A percentile compares a stretch with the other conserved stretches of the same genome.
phyloP scores from a whole-genome alignment of 1,140 invertebrate genomes.

The Neodiprion virginianus region DNA sequence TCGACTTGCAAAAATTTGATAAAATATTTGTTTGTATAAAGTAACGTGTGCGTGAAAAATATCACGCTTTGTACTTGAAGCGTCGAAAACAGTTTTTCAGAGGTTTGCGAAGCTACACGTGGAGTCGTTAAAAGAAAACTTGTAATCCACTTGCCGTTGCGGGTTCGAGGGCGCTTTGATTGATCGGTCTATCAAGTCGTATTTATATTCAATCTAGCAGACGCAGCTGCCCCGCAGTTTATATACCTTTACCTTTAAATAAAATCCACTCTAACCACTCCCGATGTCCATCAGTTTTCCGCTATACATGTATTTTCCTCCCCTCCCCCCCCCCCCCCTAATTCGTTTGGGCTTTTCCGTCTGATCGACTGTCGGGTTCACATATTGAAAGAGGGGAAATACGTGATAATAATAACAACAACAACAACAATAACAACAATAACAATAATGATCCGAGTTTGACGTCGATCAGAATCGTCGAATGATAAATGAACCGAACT shows the following conservation, averaged over 20 bases:
- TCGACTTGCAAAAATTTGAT: too few species aligned
- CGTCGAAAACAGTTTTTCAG: too few species aligned
- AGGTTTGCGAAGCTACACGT: too few species aligned
- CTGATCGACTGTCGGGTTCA: conserved; percentile 8
- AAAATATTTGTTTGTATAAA: too few species aligned
- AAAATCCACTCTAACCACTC: background rate
- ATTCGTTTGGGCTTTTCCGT: conserved; percentile 6
- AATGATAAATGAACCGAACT: conserved; percentile 11
- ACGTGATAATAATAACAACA: background rate
- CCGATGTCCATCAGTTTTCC: conserved; percentile 2
- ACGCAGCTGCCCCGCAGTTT: conserved; percentile 35
- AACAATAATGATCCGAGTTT: background rate
- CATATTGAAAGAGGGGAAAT: background rate
- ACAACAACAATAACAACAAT: background rate
- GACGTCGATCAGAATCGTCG: background rate
- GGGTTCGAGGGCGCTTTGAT: conserved; percentile 38
- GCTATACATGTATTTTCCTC: background rate
- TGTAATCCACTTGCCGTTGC: background rate
- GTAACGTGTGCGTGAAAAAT: too few species aligned
- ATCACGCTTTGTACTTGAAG: too few species aligned
- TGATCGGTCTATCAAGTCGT: conserved; percentile 38
- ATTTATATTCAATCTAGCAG: conserved; percentile 44
- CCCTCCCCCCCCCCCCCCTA: too few species aligned
- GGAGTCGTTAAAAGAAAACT: background rate
- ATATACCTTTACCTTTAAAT: background rate